Percentiles rank a stretch among this genome's conserved stretches.
Conservation (phyloP, 2,888 invertebrate genomes). For the Fragum fragum region DNA sequence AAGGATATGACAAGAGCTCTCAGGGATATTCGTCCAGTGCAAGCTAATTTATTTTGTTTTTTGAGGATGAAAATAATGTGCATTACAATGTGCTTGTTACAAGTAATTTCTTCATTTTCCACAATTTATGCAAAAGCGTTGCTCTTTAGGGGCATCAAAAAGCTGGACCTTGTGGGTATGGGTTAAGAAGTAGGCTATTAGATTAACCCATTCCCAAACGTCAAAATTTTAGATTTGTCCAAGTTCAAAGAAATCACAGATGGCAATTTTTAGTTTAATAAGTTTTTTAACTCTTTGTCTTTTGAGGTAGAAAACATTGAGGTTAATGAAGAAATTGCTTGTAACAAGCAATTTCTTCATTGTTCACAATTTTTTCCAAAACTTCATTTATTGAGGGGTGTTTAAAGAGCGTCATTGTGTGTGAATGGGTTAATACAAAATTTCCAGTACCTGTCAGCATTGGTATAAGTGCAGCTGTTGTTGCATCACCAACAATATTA, state of each 20-base stretch:
- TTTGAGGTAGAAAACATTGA: background rate
- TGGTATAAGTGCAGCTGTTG: slow-evolving; percentile 82
- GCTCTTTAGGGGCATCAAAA: background rate
- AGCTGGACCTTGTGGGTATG: background rate
- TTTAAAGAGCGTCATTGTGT: background rate
- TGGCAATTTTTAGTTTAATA: too few relatives aligned
- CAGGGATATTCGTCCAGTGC: too few relatives aligned
- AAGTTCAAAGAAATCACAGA: too few relatives aligned
- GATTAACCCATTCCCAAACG: too few relatives aligned
- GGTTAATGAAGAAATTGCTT: background rate
- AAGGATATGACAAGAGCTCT: too few relatives aligned
- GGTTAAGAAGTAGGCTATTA: too few relatives aligned
- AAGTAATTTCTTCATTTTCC: background rate
- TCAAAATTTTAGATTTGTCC: too few relatives aligned
- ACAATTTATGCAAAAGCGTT: background rate
- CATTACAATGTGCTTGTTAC: background rate
- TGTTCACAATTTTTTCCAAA: background rate
- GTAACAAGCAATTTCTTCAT: slow-evolving; percentile 2
- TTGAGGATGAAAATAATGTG: background rate
- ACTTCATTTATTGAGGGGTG: background rate
- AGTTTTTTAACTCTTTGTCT: too few relatives aligned
- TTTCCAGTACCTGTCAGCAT: slow-evolving; percentile 80
- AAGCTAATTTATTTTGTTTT: too few relatives aligned
- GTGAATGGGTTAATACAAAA: background rate
- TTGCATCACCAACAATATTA: slow-evolving; percentile 84